phyloP scores from a whole-genome alignment of 2,888 invertebrate genomes.

The Watsonalla cultraria region DNA sequence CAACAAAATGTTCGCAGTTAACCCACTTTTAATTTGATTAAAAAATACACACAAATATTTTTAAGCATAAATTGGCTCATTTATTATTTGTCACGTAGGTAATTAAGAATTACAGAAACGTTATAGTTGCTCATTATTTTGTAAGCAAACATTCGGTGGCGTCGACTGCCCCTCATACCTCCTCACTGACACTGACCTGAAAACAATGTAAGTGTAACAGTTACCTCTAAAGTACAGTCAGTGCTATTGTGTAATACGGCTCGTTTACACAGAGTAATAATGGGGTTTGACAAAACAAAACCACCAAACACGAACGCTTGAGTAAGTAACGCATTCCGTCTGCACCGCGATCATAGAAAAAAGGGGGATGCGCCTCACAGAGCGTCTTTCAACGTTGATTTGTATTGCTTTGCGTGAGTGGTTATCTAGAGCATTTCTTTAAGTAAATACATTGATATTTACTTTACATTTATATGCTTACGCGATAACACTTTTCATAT shows the following conservation, averaged over 20 bases:
- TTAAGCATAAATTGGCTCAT: too few relatives aligned
- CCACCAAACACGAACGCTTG: conserved; percentile 18
- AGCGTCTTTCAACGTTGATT: too few relatives aligned
- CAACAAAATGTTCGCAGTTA: too few relatives aligned
- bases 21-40: too few relatives aligned
- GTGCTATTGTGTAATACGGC: conserved; percentile 29
- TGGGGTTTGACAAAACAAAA: conserved; percentile 28
- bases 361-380: too few relatives aligned
- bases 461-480: too few relatives aligned
- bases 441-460: too few relatives aligned
- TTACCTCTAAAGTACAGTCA: conserved; percentile 19
- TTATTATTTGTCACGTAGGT: background rate
- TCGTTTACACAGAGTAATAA: conserved; percentile 24
- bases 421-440: too few relatives aligned
- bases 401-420: too few relatives aligned
- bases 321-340: conserved; percentile 13
- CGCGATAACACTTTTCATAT: too few relatives aligned
- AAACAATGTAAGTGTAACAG: conserved; percentile 49
- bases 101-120: conserved; percentile 7
- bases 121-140: conserved; percentile 20
- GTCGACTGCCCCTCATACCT: conserved; percentile 28
- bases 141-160: conserved; percentile 22
- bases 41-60: too few relatives aligned
- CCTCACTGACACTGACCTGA: conserved; percentile 53
- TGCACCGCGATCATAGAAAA: background rate